These are phyloP conservation scores for Gnathonemus longibarbis DNA, from an alignment of 2,113 vertebrate species.

Conservation along the genomic window DNA sequence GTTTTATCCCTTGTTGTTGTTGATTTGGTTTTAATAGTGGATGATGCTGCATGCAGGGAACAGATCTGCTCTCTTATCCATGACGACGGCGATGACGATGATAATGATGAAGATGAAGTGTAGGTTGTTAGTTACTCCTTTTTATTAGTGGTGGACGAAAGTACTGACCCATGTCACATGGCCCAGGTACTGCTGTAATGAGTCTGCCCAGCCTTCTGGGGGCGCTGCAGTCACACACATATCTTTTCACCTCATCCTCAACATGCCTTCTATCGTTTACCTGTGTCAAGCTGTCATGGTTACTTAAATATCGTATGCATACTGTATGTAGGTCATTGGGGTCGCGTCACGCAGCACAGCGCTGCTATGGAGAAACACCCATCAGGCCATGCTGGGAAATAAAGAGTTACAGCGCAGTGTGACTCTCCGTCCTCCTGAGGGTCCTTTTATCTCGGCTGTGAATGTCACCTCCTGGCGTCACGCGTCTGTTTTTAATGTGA, in stretches of 20 bases:
- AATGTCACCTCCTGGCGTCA: slow-evolving; percentile 1
- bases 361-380: slow-evolving; percentile 35
- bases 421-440: background rate
- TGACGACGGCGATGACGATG: slow-evolving; percentile 46
- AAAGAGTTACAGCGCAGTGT: background rate
- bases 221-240: background rate
- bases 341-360: slow-evolving; percentile 43
- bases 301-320: slow-evolving; percentile 19
- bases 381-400: slow-evolving; percentile 41
- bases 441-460: background rate
- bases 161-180: background rate
- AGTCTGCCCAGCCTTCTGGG: background rate
- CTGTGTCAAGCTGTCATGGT: background rate
- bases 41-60: slow-evolving; percentile 29
- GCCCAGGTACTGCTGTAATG: background rate
- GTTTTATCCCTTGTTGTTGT: slow-evolving; percentile 40
- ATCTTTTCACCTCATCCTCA: background rate
- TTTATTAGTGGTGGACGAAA: slow-evolving; percentile 14
- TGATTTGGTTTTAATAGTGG: slow-evolving; percentile 42
- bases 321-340: slow-evolving; percentile 49
- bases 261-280: slow-evolving; percentile 6
- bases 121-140: slow-evolving; percentile 53
- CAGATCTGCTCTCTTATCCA: slow-evolving; percentile 50
- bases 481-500: background rate
- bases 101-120: slow-evolving; percentile 29